Conservation (phyloP, 2,797 vertebrate genomes). For the Anguilla megastoma region DNA sequence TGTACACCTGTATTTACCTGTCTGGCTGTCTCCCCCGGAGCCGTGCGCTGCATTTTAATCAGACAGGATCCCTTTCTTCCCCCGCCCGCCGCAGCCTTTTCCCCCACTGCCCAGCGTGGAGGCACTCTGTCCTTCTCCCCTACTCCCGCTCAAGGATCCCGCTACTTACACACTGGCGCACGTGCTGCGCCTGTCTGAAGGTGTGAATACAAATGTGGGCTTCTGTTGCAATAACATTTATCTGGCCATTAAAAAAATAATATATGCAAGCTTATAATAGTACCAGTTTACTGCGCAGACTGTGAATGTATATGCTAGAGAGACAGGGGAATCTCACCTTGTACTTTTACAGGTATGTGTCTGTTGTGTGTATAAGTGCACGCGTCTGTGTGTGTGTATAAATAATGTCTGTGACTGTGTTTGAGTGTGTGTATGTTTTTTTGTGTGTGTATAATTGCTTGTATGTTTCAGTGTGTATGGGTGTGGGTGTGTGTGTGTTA, state of each 20-base stretch:
- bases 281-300: background rate
- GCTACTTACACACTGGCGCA: background rate
- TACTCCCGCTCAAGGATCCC: background rate
- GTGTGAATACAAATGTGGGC: background rate
- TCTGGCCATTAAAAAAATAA: background rate
- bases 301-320: background rate
- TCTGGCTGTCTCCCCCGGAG: background rate
- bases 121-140: background rate
- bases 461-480: background rate
- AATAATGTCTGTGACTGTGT: background rate
- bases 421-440: background rate
- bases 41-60: background rate
- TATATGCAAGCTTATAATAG: background rate
- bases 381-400: background rate
- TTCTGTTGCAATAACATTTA: background rate
- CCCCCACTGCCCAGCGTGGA: background rate
- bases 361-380: background rate
- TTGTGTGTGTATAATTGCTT: background rate
- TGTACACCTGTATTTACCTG: slow-evolving; percentile 21
- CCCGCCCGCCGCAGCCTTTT: background rate
- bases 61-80: background rate
- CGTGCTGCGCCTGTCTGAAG: background rate
- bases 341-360: background rate
- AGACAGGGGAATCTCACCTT: background rate
- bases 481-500: background rate